phyloP scores from a whole-genome alignment of 2,888 invertebrate species.

The Notodonta ziczac region DNA sequence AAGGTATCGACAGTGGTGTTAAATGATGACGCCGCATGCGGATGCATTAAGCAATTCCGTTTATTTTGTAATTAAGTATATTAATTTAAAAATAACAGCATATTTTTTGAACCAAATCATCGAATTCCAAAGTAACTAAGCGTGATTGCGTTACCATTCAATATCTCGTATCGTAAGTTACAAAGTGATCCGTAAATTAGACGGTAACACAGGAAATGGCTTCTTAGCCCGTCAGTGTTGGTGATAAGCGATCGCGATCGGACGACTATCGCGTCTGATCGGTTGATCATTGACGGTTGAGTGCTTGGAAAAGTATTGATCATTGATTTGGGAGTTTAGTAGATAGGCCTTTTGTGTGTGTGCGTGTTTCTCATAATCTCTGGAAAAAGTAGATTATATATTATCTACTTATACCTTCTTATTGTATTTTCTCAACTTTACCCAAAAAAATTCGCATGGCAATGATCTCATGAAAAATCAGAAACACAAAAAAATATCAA shows the following conservation, averaged over 20 bases:
- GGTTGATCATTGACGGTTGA: constrained; percentile 67
- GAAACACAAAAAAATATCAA: too few species aligned
- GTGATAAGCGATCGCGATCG: constrained; percentile 75
- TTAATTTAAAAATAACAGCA: not conserved
- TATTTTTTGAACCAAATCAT: not conserved
- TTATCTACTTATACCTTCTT: too few species aligned
- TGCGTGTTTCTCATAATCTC: too few species aligned
- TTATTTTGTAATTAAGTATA: too few species aligned
- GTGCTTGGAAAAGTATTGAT: constrained; percentile 59
- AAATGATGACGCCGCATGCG: too few species aligned
- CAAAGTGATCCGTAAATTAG: constrained; percentile 80
- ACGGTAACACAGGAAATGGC: constrained; percentile 80
- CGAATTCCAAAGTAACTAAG: constrained; percentile 8
- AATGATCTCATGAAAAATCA: too few species aligned
- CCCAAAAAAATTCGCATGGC: too few species aligned
- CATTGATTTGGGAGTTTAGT: constrained; percentile 48
- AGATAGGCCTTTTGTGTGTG: constrained; percentile 6
- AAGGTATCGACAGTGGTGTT: too few species aligned
- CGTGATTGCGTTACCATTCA: constrained; percentile 42
- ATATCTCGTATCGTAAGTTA: constrained; percentile 48
- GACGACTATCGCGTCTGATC: constrained; percentile 72
- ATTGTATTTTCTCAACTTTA: too few species aligned
- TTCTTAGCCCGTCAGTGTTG: constrained; percentile 80
- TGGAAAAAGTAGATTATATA: too few species aligned
- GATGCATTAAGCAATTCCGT: too few species aligned